These are phyloP conservation scores for Passer montanus DNA, from an alignment of 2,113 vertebrate genomes.

Conservation along the genomic window DNA sequence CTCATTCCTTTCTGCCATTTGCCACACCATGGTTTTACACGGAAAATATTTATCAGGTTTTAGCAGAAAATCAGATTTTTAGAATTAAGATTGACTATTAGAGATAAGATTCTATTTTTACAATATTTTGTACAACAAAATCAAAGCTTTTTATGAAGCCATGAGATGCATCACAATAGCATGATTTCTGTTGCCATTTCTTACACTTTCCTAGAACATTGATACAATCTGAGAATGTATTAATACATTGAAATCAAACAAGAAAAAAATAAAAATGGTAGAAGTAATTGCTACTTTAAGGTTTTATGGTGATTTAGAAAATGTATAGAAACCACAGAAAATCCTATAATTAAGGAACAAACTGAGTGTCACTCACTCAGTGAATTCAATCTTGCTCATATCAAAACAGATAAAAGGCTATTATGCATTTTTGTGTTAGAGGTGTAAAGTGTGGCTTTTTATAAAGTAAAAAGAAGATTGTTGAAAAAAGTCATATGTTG, in stretches of 20 bases:
- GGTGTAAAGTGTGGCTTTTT: not conserved
- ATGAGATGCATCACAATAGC: not conserved
- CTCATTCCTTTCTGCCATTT: not conserved
- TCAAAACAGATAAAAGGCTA: not conserved
- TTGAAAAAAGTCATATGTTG: not conserved
- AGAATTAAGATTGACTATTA: not conserved
- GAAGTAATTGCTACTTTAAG: not conserved
- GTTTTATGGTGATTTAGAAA: not conserved
- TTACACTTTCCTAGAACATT: not conserved
- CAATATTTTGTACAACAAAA: not conserved
- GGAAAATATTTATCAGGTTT: not conserved
- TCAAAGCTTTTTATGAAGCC: not conserved
- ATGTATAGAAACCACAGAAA: not conserved
- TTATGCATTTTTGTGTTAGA: not conserved
- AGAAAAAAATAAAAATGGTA: not conserved
- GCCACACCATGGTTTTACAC: not conserved
- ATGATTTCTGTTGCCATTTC: not conserved
- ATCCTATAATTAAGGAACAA: not conserved
- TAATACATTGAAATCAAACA: not conserved
- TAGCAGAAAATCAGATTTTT: not conserved
- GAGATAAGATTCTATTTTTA: not conserved
- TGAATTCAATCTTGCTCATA: not conserved
- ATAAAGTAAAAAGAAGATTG: not conserved
- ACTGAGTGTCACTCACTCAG: not conserved
- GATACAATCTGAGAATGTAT: not conserved